Conservation (phyloP, 2,113 vertebrate species). For the Rhinopomastus cyanomelas region DNA sequence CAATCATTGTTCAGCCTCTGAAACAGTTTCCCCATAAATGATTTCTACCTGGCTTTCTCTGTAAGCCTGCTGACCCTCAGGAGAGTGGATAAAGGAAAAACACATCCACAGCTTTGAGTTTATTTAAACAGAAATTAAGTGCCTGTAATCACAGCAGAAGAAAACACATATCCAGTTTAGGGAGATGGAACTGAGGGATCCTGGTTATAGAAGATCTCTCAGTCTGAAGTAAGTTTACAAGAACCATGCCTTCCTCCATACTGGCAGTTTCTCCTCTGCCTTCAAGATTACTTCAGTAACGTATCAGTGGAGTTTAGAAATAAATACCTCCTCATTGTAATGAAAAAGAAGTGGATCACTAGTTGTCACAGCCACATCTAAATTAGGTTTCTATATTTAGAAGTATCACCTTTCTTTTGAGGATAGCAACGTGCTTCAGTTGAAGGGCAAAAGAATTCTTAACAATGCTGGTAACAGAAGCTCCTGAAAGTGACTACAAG, state of each 20-base stretch:
- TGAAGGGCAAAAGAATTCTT: constrained; percentile 28
- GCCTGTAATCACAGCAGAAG: not conserved
- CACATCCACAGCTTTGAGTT: not conserved
- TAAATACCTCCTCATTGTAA: not conserved
- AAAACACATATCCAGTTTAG: not conserved
- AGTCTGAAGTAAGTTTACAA: not conserved
- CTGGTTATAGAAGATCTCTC: not conserved
- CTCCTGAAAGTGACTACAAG: not conserved
- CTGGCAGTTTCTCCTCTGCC: not conserved
- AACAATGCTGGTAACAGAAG: not conserved
- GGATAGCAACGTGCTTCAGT: not conserved
- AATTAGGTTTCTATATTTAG: constrained; percentile 53
- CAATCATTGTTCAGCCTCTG: not conserved
- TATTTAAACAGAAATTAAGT: not conserved
- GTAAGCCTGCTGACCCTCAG: not conserved
- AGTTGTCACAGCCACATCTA: constrained; percentile 11
- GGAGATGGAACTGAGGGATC: not conserved
- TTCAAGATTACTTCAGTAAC: not conserved
- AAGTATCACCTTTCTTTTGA: constrained; percentile 38
- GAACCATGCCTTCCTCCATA: not conserved
- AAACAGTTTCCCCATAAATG: not conserved
- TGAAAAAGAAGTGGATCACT: constrained; percentile 17
- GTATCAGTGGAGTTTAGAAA: not conserved
- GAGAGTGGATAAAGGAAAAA: not conserved
- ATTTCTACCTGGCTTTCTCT: not conserved